phyloP scores from a whole-genome alignment of 2,888 invertebrate species.

The Drosophila barbarae region DNA sequence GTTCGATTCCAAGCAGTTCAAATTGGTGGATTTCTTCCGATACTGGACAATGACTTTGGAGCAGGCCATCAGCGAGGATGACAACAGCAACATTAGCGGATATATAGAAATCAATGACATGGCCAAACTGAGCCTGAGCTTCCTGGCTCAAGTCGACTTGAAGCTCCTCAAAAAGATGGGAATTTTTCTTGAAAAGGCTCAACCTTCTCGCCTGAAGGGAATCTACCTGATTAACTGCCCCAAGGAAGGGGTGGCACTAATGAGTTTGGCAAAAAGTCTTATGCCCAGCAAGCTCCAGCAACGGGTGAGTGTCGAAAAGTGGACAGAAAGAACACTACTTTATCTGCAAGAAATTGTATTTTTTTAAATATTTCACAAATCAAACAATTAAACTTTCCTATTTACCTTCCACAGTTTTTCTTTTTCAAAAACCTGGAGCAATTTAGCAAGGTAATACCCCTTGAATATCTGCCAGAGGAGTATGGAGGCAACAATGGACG shows the following conservation, averaged over 20 bases:
- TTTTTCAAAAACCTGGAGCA: conserved; percentile 79
- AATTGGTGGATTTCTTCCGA: conserved; percentile 81
- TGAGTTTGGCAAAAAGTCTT: conserved; percentile 82
- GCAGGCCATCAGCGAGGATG: conserved; percentile 82
- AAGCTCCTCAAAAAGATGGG: conserved; percentile 79
- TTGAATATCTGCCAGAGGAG: conserved; percentile 83
- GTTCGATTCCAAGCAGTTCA: conserved; percentile 80
- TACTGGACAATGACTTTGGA: conserved; percentile 82
- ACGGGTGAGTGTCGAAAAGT: conserved; percentile 80
- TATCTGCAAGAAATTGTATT: conserved; percentile 15
- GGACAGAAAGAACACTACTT: background rate
- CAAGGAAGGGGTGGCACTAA: conserved; percentile 81
- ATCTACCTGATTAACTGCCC: conserved; percentile 69
- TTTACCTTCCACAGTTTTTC: conserved; percentile 79
- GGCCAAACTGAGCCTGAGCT: conserved; percentile 52
- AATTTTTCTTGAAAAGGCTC: conserved; percentile 66
- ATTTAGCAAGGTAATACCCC: conserved; percentile 81
- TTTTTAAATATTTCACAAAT: conserved; percentile 3
- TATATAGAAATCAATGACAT: conserved; percentile 66
- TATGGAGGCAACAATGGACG: conserved; percentile 83
- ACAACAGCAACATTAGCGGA: conserved; percentile 80
- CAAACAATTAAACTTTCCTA: background rate
- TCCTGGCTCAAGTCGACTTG: conserved; percentile 79
- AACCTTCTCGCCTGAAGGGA: conserved; percentile 65
- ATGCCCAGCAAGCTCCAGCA: conserved; percentile 83